phyloP scores from a whole-genome alignment of 2,797 vertebrate genomes.

The Syncerus caffer region DNA sequence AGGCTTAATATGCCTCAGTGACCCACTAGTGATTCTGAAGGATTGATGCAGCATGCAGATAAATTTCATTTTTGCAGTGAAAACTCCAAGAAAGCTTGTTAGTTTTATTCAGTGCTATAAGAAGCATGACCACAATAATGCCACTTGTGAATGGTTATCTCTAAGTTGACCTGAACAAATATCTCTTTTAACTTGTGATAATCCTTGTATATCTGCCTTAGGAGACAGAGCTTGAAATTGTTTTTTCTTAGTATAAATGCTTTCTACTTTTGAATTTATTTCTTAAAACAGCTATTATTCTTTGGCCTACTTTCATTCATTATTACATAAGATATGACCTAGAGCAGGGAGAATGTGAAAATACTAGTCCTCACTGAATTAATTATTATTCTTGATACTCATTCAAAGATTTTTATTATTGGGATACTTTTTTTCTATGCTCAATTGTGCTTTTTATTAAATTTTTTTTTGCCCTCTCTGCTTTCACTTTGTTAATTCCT shows the following conservation, averaged over 20 bases:
- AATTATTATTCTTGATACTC: background rate
- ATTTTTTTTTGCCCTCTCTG: background rate
- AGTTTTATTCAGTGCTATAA: background rate
- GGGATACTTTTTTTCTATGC: background rate
- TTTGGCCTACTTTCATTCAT: background rate
- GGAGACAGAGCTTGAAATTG: background rate
- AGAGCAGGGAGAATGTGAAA: background rate
- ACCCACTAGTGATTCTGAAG: background rate
- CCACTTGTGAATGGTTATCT: background rate
- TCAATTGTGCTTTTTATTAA: background rate
- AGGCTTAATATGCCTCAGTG: background rate
- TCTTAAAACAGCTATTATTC: background rate
- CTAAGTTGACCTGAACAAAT: background rate
- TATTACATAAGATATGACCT: background rate
- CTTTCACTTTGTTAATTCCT: background rate
- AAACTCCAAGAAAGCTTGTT: background rate
- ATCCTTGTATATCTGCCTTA: background rate
- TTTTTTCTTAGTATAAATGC: background rate
- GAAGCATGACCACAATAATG: rapidly evolving
- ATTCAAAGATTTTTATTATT: background rate
- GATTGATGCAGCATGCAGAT: background rate
- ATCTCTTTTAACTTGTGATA: background rate
- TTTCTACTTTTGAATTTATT: background rate
- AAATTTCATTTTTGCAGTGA: background rate
- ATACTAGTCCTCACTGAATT: background rate